These are phyloP conservation scores for Linnaemya vulpina DNA, from an alignment of 2,888 invertebrate genomes.

Conservation along the genomic window DNA sequence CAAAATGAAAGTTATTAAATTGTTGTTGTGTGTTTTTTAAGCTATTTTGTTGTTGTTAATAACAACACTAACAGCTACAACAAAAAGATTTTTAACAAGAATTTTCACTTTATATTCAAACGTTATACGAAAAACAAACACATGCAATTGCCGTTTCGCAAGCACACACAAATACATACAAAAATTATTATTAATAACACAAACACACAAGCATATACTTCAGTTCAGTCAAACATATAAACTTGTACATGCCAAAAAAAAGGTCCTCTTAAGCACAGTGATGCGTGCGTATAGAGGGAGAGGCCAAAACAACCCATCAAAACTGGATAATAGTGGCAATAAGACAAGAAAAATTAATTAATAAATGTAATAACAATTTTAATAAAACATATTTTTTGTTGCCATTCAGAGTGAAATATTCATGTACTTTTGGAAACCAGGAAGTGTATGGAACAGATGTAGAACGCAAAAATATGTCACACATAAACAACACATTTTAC, in stretches of 20 bases:
- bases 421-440: too few species aligned
- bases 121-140: conserved; percentile 58
- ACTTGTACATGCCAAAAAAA: neutral
- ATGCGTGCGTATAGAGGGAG: neutral
- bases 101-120: conserved; percentile 73
- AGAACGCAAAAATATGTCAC: too few species aligned
- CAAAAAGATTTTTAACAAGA: conserved; percentile 62
- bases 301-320: too few species aligned
- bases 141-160: conserved; percentile 27
- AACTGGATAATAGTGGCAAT: too few species aligned
- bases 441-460: too few species aligned
- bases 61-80: conserved; percentile 37
- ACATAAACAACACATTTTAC: neutral
- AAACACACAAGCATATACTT: neutral
- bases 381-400: too few species aligned
- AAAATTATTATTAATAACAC: neutral
- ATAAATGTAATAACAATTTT: too few species aligned
- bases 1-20: conserved; percentile 63
- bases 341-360: too few species aligned
- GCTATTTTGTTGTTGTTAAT: conserved; percentile 51
- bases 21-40: conserved; percentile 24
- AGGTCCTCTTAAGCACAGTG: conserved; percentile 3
- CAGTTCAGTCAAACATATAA: neutral
- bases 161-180: neutral
- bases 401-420: too few species aligned